phyloP scores from a whole-genome alignment of 2,113 vertebrate species.

The Tringa solitaria region DNA sequence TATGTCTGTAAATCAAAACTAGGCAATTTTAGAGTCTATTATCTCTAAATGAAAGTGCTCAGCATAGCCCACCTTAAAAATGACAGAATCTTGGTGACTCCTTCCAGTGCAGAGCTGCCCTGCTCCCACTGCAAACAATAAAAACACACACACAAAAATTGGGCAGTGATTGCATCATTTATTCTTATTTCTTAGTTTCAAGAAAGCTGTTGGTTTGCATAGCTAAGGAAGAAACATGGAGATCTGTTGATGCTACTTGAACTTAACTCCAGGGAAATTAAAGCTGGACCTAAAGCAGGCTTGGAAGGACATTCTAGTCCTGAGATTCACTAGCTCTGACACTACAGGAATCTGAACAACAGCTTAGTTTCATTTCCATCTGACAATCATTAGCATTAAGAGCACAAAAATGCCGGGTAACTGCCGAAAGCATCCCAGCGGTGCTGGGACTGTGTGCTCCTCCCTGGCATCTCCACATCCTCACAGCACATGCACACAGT shows the following conservation, averaged over 20 bases:
- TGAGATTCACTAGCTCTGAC: background rate
- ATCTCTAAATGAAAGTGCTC: background rate
- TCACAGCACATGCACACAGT: background rate
- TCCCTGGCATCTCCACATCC: accelerated
- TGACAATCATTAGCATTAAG: background rate
- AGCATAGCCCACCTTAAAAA: background rate
- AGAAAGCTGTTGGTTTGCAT: background rate
- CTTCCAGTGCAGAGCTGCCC: background rate
- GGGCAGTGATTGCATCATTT: background rate
- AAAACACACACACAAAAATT: background rate
- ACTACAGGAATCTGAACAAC: background rate
- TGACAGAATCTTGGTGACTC: background rate
- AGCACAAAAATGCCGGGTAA: background rate
- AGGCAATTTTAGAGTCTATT: slow-evolving; percentile 9
- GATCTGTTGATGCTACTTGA: background rate
- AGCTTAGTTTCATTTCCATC: background rate
- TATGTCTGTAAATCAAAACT: slow-evolving; percentile 42
- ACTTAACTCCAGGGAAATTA: background rate
- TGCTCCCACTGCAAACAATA: background rate
- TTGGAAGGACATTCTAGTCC: background rate
- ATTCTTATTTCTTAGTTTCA: background rate
- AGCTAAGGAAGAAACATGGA: background rate
- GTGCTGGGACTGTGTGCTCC: background rate
- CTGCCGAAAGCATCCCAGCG: accelerated
- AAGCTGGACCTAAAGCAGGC: background rate